A percentile compares a stretch with the other conserved stretches of the same genome.
These are phyloP conservation scores for Apoda limacodes DNA, from an alignment of 2,888 invertebrate genomes.

Conservation along the genomic window DNA sequence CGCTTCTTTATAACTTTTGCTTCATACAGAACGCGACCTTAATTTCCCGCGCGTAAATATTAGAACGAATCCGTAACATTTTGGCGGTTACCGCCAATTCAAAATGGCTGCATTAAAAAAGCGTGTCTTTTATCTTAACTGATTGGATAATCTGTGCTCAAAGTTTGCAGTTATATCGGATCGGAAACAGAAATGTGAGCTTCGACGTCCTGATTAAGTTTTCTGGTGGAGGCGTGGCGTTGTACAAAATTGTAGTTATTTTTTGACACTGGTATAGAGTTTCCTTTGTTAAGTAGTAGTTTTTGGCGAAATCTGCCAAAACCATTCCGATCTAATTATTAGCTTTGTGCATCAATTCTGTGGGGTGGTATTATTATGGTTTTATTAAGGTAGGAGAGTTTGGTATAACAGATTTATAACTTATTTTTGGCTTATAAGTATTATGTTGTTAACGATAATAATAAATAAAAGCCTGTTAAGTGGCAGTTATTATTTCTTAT, in stretches of 20 bases:
- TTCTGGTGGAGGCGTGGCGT: slow-evolving; percentile 47
- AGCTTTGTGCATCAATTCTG: slow-evolving; percentile 39
- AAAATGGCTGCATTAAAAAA: slow-evolving; percentile 41
- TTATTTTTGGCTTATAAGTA: slow-evolving; percentile 34
- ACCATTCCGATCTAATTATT: slow-evolving; percentile 56
- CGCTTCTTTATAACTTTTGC: slow-evolving; percentile 19
- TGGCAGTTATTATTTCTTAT: too few species aligned
- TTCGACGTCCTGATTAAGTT: slow-evolving; percentile 60
- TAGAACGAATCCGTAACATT: slow-evolving; percentile 29
- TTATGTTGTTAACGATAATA: slow-evolving; percentile 2
- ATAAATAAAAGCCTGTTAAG: too few species aligned
- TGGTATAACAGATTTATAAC: slow-evolving; percentile 36
- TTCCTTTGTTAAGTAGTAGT: slow-evolving; percentile 42
- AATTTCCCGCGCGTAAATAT: slow-evolving; percentile 24
- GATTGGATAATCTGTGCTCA: slow-evolving; percentile 70
- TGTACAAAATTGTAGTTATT: slow-evolving; percentile 62
- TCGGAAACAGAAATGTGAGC: slow-evolving; percentile 66
- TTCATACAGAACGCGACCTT: slow-evolving; percentile 26
- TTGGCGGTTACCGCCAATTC: slow-evolving; percentile 32
- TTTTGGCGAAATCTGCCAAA: slow-evolving; percentile 58
- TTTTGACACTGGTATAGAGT: slow-evolving; percentile 52
- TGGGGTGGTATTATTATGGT: slow-evolving; percentile 25
- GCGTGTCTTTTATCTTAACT: slow-evolving; percentile 69
- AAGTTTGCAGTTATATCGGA: slow-evolving; percentile 63
- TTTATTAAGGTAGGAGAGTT: slow-evolving; percentile 33